Evolutionary conservation across 2,888 invertebrate species (phyloP), one percentile per base, ranked within the genome.

Genomic region (Poecilus cupreus): DNA sequence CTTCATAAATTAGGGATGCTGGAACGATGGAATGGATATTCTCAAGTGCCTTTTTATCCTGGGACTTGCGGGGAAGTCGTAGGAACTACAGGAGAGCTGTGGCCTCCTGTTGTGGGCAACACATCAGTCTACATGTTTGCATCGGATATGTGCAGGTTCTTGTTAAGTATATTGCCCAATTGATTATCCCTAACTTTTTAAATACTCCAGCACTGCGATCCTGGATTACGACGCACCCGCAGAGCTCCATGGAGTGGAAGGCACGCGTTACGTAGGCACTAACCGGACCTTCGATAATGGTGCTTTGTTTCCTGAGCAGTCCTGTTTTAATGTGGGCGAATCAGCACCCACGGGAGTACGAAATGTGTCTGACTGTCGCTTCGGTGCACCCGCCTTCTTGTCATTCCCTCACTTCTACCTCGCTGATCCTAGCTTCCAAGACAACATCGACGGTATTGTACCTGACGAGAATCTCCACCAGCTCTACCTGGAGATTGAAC

Each of bases 371-470:
- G 88, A 88, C 26, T 96, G 96, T 86, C 93, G 94, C 83, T 93
- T 91, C 88, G 94, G 94, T 74, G 95, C 96, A n/a, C 97, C 97
- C 0, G 95, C 94, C 11, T 95, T 94, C 88, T 92, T 96, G 22
- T 94, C 96, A 0, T 93, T 93, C 85, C 97, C 97, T 0, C 96
- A 97, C 88, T 96, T 96, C 89, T 93, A 94, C 84, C 88, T 94
- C 85, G 93, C 94, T 0, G 95, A 96, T 88, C 90, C 92, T 0
- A 89, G 89, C 83, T 96, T 96, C 85, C 86, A 90, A 8, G 86
- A 91, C 80, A 91, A 91, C 46, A 90, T 97, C 0, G 89, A 89
- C 0, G 96, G 96, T 0, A 88, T 97, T 86, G 86, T 90, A 0
- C 95, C 97, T 0, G 89, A 91, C 0, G 89, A 92, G 72, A 89